Percentiles rank a stretch among this genome's conserved stretches.
Evolutionary conservation across 2,113 vertebrate species (phyloP).

Genomic region (Athene cunicularia): DNA sequence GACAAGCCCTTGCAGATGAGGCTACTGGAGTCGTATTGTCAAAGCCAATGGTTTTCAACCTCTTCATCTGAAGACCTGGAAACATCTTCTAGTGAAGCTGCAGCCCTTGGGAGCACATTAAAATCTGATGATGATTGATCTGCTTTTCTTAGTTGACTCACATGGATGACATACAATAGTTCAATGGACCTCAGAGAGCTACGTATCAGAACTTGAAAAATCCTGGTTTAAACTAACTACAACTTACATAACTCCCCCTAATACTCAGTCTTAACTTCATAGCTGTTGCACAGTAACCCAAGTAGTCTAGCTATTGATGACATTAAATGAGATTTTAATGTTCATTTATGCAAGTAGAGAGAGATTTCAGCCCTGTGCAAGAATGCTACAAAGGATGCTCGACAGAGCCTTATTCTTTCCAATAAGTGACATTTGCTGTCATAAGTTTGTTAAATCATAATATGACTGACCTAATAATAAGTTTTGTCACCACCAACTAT

Average conservation of each 20-base stretch:
- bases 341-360: not conserved
- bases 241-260: not conserved
- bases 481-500: not conserved
- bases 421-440: not conserved
- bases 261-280: not conserved
- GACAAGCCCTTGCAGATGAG: conserved; percentile 48
- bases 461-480: conserved; percentile 1
- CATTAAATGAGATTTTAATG: not conserved
- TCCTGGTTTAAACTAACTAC: not conserved
- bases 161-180: not conserved
- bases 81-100: not conserved
- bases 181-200: not conserved
- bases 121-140: not conserved
- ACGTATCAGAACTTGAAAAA: not conserved
- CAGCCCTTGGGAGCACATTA: not conserved
- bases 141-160: not conserved
- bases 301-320: not conserved
- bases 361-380: not conserved
- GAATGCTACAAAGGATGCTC: not conserved
- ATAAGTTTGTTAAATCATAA: not conserved
- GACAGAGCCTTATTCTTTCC: not conserved
- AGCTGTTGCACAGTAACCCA: not conserved
- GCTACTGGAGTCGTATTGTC: not conserved
- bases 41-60: conserved; percentile 18
- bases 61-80: not conserved